These are phyloP conservation scores for Mycalesis mineus DNA, from an alignment of 2,888 invertebrate genomes.

Conservation along the genomic window DNA sequence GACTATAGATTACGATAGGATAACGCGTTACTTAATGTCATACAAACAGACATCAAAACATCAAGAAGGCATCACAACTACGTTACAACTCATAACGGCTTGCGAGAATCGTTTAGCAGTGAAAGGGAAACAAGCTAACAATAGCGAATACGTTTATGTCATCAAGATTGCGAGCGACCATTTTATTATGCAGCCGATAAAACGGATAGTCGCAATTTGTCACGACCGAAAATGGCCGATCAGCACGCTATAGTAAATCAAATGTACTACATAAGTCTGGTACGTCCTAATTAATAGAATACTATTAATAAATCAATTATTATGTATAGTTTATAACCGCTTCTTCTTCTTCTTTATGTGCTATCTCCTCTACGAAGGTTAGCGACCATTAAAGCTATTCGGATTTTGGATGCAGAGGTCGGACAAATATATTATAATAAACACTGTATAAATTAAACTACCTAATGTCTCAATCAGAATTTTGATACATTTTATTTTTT, in stretches of 20 bases:
- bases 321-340: too few relatives aligned
- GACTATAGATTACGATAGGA: too few relatives aligned
- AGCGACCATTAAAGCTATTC: too few relatives aligned
- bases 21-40: background rate
- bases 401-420: too few relatives aligned
- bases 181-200: constrained; percentile 41
- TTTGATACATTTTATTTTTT: too few relatives aligned
- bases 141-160: constrained; percentile 15
- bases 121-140: constrained; percentile 1
- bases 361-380: too few relatives aligned
- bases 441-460: too few relatives aligned
- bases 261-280: background rate
- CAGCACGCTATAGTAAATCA: background rate
- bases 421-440: too few relatives aligned
- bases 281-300: background rate
- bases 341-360: too few relatives aligned
- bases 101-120: background rate
- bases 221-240: constrained; percentile 34
- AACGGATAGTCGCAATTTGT: constrained; percentile 45
- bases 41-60: background rate
- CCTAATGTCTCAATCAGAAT: too few relatives aligned
- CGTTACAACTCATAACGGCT: background rate
- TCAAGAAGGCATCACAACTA: background rate
- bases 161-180: constrained; percentile 28
- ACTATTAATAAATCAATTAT: too few relatives aligned